Base-by-base conservation (phyloP, 2,797 vertebrate species). In the Pseudochromis fuscus region DNA sequence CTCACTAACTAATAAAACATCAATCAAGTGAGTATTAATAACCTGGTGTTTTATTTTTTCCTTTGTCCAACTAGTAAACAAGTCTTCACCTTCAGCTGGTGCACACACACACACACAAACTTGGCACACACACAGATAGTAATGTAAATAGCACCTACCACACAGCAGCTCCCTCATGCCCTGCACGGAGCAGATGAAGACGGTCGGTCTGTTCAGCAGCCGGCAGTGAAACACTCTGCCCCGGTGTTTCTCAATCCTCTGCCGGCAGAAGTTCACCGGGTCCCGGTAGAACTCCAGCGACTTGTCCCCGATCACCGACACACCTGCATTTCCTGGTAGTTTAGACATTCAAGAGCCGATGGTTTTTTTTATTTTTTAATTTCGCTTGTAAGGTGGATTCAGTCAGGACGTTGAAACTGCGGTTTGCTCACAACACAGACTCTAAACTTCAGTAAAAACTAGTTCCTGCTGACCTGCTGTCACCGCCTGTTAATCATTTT, bases 241-340 rank as follows among this genome's bases (percentile, higher is more conserved):
- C 23, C 71, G 35, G 84, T 91, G 83, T 44, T 85, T 90, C n/a
- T 90, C 81, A 12, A 90, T 66, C 81, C 74, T 78, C 50, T 79
- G 82, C 52, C 45, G 67, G 68, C 79, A 92, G 81, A 93, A 93
- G 56, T 31, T 68, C 78, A 91, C 79, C 50, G 92, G 91, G 61
- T 92, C 90, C 60, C 88, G 81, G 79, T 93, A 93, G 21, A 93
- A 93, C 48, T 93, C 91, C 70, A 93, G 37, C 1, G 92, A 91
- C 46, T 89, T 91, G 75, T 93, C 92, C 4, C 91, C 86, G 16
- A 93, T 66, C 69, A 93, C 59, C 49, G 91, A 66, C 12, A 88
- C 77, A 35, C 92, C 92, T 51, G 90, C 83, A 27, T 66, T 85
- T 81, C 92, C 92, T 44, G 88, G 85, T 77, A 91, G 76, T 78